Evolutionary conservation across 2,888 invertebrate species (phyloP).

Genomic region (Nomada flava): DNA sequence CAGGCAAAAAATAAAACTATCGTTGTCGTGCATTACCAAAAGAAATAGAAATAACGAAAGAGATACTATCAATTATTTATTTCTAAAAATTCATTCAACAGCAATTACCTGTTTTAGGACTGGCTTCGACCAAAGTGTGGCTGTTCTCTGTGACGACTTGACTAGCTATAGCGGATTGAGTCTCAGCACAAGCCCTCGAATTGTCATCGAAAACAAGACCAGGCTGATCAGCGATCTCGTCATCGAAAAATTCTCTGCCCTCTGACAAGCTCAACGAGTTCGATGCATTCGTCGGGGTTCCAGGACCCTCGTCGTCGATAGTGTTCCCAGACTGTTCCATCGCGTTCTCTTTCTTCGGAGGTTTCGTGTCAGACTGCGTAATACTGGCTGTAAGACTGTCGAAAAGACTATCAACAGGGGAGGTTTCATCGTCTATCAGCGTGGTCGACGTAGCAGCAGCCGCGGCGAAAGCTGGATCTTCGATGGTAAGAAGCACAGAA

Average conservation of each 20-base stretch:
- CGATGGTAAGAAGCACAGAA: slow-evolving; percentile 88
- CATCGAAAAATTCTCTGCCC: slow-evolving; percentile 93
- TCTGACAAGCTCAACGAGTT: slow-evolving; percentile 93
- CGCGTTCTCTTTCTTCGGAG: slow-evolving; percentile 83
- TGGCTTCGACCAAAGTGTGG: slow-evolving; percentile 80
- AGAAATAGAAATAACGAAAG: background rate
- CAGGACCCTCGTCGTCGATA: slow-evolving; percentile 86
- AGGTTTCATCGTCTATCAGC: slow-evolving; percentile 92
- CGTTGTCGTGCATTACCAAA: background rate
- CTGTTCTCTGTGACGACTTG: slow-evolving; percentile 80
- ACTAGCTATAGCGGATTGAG: slow-evolving; percentile 66
- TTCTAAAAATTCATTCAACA: background rate
- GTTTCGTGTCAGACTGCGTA: slow-evolving; percentile 80
- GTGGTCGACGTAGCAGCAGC: slow-evolving; percentile 89
- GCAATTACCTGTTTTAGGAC: slow-evolving; percentile 78
- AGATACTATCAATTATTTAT: no score
- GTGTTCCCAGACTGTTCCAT: slow-evolving; percentile 83
- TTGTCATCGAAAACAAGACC: slow-evolving; percentile 91
- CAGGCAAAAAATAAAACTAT: background rate
- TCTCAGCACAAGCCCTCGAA: slow-evolving; percentile 73
- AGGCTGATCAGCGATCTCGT: slow-evolving; percentile 96
- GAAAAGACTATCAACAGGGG: slow-evolving; percentile 92
- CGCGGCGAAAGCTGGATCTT: slow-evolving; percentile 91
- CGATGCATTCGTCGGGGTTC: slow-evolving; percentile 91
- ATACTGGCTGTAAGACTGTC: slow-evolving; percentile 87